These are phyloP conservation scores for Dromiciops gliroides DNA, from an alignment of 2,113 vertebrate genomes.

Conservation along the genomic window DNA sequence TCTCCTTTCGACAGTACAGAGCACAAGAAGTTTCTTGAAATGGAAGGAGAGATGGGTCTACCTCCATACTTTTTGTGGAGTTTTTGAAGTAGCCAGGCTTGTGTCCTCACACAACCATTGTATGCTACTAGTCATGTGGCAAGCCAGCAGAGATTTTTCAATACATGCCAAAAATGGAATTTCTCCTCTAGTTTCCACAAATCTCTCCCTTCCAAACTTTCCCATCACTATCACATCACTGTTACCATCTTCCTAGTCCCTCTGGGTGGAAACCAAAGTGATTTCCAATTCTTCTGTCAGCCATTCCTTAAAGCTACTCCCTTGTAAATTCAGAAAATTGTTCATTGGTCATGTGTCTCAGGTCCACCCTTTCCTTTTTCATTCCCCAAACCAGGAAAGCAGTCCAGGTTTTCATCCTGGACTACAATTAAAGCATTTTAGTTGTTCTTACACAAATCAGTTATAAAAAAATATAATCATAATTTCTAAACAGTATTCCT, in stretches of 20 bases:
- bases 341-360: background rate
- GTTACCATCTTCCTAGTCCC: background rate
- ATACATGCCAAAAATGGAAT: slow-evolving; percentile 3
- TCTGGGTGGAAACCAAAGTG: background rate
- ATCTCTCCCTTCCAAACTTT: slow-evolving; percentile 12
- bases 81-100: slow-evolving; percentile 3
- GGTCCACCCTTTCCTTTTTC: background rate
- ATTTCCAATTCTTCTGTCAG: background rate
- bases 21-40: background rate
- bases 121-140: background rate
- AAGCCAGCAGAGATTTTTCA: background rate
- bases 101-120: background rate
- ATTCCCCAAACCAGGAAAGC: background rate
- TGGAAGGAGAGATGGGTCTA: background rate
- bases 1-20: background rate
- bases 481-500: background rate
- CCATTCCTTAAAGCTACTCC: background rate
- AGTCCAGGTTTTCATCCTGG: background rate
- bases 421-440: background rate
- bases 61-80: background rate
- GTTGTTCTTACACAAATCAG: background rate
- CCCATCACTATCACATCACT: background rate
- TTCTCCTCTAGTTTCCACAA: background rate
- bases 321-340: background rate
- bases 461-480: background rate